Conservation (phyloP, 2,888 invertebrate genomes). For the Amphipyra berbera region DNA sequence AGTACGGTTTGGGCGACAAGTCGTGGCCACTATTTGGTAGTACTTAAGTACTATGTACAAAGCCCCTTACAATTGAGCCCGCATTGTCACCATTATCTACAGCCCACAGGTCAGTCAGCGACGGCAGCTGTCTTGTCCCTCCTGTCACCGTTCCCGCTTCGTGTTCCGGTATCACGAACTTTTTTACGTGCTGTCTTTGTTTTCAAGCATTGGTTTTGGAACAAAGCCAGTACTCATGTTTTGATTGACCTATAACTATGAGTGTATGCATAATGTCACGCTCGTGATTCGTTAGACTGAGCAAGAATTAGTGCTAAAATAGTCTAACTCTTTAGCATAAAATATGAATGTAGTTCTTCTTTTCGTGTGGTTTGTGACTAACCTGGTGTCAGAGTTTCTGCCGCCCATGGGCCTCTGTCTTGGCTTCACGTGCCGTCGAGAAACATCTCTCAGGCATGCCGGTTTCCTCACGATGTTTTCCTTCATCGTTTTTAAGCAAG, state of each 20-base stretch:
- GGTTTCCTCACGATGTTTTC: too few relatives aligned
- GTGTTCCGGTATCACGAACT: conserved; percentile 41
- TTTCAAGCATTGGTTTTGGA: conserved; percentile 30
- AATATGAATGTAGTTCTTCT: too few relatives aligned
- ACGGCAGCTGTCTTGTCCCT: conserved; percentile 19
- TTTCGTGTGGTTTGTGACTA: too few relatives aligned
- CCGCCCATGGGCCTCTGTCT: too few relatives aligned
- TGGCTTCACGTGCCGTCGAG: too few relatives aligned
- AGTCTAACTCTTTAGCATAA: too few relatives aligned
- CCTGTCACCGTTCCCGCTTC: conserved; percentile 31
- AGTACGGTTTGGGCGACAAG: too few relatives aligned
- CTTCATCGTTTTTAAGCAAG: too few relatives aligned
- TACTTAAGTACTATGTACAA: neutral
- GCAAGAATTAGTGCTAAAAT: neutral
- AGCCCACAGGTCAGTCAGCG: conserved; percentile 6
- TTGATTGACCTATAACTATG: conserved; percentile 9
- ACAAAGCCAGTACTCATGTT: conserved; percentile 15
- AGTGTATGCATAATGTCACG: conserved; percentile 7
- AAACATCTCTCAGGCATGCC: too few relatives aligned
- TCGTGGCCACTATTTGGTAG: too few relatives aligned
- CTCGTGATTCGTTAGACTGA: neutral
- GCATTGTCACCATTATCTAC: conserved; percentile 25
- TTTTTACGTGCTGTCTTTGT: conserved; percentile 38
- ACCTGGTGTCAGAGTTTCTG: too few relatives aligned
- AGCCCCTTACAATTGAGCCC: conserved; percentile 22